These are phyloP conservation scores for Plebejus anna DNA, from an alignment of 2,888 invertebrate species.

Conservation along the genomic window DNA sequence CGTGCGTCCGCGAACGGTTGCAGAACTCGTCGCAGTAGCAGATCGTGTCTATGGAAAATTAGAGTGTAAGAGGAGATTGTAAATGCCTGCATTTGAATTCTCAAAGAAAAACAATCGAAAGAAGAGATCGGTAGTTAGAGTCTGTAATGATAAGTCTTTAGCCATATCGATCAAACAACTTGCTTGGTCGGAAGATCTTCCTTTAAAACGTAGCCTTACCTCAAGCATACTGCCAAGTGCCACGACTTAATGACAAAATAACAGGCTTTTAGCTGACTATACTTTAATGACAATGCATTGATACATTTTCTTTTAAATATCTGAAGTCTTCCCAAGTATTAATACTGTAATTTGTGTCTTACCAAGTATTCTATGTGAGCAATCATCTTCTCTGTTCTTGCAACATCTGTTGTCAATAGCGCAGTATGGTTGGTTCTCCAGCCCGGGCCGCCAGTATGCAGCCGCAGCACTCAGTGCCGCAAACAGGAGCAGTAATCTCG, in stretches of 20 bases:
- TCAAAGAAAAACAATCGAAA: neutral
- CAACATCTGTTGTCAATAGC: conserved; percentile 82
- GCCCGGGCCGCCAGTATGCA: conserved; percentile 62
- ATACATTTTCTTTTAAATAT: neutral
- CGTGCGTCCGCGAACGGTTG: conserved; percentile 84
- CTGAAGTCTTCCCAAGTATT: conserved; percentile 80
- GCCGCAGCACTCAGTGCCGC: conserved; percentile 42
- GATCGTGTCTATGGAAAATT: conserved; percentile 81
- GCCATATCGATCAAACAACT: too few species aligned
- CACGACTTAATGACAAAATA: too few species aligned
- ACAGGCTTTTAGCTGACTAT: too few species aligned
- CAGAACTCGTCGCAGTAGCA: conserved; percentile 98
- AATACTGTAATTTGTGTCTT: conserved; percentile 30
- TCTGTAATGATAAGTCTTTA: too few species aligned
- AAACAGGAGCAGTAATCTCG: conserved; percentile 43
- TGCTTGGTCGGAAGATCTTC: too few species aligned
- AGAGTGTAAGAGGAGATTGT: neutral
- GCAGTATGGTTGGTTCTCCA: conserved; percentile 82
- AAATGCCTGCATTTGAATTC: neutral
- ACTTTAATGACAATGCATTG: too few species aligned
- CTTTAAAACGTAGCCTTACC: too few species aligned
- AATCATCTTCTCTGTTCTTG: conserved; percentile 86
- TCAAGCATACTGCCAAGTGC: too few species aligned
- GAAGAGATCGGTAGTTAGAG: neutral
- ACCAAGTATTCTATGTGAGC: conserved; percentile 89